These are phyloP conservation scores for sheep (Ovis aries) DNA, from an alignment of 2,113 vertebrate species.

Conservation along the genomic window ARS-UI_Ramb_v3.0 NC_056068.1:28526501-28527000, in stretches of 20 bases:
- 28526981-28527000: conserved; percentile 79
- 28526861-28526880: background rate
- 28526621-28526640: background rate
- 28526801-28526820: background rate
- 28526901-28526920: background rate
- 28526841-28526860: background rate
- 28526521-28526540: background rate
- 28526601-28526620: background rate
- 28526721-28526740: background rate
- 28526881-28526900: background rate
- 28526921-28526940: background rate
- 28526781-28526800: background rate
- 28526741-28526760: background rate
- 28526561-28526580: background rate
- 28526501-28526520: background rate
- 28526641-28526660: background rate
- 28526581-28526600: background rate
- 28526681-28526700: background rate
- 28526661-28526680: background rate
- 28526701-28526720: background rate
- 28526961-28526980: conserved; percentile 10
- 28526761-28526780: background rate
- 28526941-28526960: background rate
- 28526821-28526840: background rate
- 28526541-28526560: background rate